Conservation (phyloP, 2,113 vertebrate species). For the Phocoena sinus region DNA sequence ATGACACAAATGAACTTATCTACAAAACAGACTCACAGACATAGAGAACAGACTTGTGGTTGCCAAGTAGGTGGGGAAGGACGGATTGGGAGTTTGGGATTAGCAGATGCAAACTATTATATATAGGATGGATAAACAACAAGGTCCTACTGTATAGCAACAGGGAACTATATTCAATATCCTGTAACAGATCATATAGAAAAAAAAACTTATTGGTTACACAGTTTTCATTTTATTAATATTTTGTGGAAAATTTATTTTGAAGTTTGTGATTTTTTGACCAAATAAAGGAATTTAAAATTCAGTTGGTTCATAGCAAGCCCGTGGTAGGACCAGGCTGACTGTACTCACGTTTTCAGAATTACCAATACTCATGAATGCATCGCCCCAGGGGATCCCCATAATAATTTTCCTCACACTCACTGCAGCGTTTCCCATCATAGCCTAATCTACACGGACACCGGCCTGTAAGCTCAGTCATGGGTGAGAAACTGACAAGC, state of each 20-base stretch:
- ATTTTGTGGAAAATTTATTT: background rate
- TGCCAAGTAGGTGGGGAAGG: background rate
- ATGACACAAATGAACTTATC: background rate
- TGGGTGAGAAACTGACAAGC: conserved; percentile 22
- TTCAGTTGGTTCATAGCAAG: background rate
- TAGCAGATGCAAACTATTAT: background rate
- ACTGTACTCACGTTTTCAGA: background rate
- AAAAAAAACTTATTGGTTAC: background rate
- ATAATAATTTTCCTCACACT: conserved; percentile 87
- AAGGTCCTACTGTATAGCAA: background rate
- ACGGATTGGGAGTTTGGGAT: background rate
- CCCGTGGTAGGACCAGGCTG: background rate
- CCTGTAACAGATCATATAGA: background rate
- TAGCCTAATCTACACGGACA: conserved; percentile 85
- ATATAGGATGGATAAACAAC: background rate
- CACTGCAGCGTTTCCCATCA: conserved; percentile 80
- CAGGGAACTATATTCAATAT: background rate
- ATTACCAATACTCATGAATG: conserved; percentile 78
- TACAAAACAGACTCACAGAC: background rate
- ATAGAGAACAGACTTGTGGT: background rate
- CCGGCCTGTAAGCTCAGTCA: conserved; percentile 86
- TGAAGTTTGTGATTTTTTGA: background rate
- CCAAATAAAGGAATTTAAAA: background rate
- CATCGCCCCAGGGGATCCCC: conserved; percentile 82
- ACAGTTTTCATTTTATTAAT: background rate